Percentiles rank a stretch among this genome's conserved stretches.
Evolutionary conservation across 2,797 vertebrate genomes (phyloP).

Genomic region (Cryptoprocta ferox): DNA sequence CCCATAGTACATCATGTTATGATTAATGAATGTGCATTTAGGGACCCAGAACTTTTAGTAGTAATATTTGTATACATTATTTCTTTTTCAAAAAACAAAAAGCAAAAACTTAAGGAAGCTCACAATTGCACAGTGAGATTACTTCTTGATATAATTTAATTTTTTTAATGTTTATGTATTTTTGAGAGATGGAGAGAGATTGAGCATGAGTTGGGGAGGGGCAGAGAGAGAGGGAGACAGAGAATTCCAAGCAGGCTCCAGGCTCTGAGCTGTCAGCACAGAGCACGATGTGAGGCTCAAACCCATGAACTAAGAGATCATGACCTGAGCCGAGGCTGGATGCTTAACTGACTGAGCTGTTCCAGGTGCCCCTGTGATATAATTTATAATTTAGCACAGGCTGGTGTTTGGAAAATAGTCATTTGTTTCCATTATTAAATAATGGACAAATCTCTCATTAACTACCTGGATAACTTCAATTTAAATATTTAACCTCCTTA

Average conservation of each 20-base stretch:
- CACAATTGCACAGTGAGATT: neutral
- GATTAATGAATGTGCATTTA: neutral
- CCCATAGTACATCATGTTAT: neutral
- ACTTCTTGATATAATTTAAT: slow-evolving; percentile 31
- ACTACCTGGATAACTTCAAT: neutral
- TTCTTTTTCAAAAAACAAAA: neutral
- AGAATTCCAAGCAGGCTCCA: too few relatives aligned
- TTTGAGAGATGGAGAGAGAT: too few relatives aligned
- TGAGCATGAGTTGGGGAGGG: too few relatives aligned
- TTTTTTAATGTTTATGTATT: too few relatives aligned
- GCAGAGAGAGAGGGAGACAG: too few relatives aligned
- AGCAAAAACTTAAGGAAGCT: neutral
- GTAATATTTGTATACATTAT: neutral
- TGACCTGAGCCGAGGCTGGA: too few relatives aligned
- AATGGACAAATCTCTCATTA: neutral
- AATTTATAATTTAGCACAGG: neutral
- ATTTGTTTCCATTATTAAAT: neutral
- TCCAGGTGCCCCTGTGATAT: neutral
- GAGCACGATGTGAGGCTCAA: too few relatives aligned
- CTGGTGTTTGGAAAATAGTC: neutral
- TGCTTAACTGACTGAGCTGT: too few relatives aligned
- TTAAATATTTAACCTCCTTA: neutral
- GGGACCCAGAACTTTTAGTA: neutral
- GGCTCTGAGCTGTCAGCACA: too few relatives aligned
- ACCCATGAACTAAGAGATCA: too few relatives aligned